These are phyloP conservation scores for Pinctada fucata DNA, from an alignment of 2,888 invertebrate genomes.

Conservation along the genomic window DNA sequence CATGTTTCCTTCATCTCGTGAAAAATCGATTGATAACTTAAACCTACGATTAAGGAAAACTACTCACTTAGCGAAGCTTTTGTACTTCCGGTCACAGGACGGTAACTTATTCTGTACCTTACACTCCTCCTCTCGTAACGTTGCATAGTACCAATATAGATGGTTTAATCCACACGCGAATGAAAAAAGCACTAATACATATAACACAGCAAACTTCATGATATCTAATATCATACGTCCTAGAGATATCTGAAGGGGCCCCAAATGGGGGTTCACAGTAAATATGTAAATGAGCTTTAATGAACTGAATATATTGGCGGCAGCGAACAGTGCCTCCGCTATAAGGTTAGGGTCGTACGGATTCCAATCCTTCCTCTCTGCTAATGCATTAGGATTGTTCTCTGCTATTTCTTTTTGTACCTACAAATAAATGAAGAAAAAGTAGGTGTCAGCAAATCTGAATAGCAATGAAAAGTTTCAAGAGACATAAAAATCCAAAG, in stretches of 20 bases:
- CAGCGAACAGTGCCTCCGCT: conserved; percentile 87
- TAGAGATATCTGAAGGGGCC: conserved; percentile 93
- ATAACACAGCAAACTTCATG: conserved; percentile 94
- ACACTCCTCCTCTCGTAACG: conserved; percentile 63
- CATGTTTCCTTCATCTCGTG: no score
- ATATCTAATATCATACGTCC: conserved; percentile 88
- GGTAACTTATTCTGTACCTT: conserved; percentile 50
- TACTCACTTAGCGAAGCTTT: conserved; percentile 76
- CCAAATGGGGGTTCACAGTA: conserved; percentile 94
- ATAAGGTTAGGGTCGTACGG: conserved; percentile 99
- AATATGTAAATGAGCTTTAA: conserved; percentile 94
- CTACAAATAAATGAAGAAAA: conserved; percentile 43
- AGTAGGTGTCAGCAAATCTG: neutral
- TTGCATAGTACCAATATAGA: conserved; percentile 87
- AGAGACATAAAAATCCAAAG: neutral
- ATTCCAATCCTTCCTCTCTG: conserved; percentile 91
- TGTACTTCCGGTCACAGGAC: conserved; percentile 74
- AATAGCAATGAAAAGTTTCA: neutral
- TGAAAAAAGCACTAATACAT: conserved; percentile 86
- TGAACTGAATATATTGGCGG: conserved; percentile 97
- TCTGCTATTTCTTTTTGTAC: conserved; percentile 59
- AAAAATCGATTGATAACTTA: no score
- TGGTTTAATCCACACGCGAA: conserved; percentile 95
- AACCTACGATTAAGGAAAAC: no score
- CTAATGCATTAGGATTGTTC: conserved; percentile 48